Evolutionary conservation across 2,888 invertebrate species (phyloP), one percentile per base, ranked within the genome.

Genomic region (Steinernema hermaphroditum): DNA sequence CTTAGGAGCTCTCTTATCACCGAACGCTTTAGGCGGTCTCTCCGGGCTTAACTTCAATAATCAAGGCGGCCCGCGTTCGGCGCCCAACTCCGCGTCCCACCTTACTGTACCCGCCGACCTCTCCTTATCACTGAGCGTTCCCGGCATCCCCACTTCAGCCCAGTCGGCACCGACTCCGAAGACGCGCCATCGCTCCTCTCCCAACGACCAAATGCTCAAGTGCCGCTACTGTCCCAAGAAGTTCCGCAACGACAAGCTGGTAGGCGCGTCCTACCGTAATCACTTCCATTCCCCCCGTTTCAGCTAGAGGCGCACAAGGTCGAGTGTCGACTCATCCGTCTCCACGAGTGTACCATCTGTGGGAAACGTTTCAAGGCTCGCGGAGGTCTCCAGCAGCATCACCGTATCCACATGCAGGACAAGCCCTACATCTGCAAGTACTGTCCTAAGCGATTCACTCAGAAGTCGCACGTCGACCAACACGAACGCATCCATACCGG

Each of bases 401-500:
- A 79, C 75, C 76, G 84, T 19, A 86, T 85, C 24, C 86, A 86
- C 75, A 75, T 76, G 62, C 83, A 83, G 73, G 83, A 85, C 19
- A 77, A 81, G 43, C 81, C 83, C 16, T 86, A 84, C 69, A 69
- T 70, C 14, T 83, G 83, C 72, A 19, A 62, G 71, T 85, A 77
- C 75, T 86, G 86, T 69, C 68, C 77, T 22, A 86, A 86, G 71
- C 70, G 81, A n/a, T 86, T 86, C 78, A 86, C 81, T 0, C 86
- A 86, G 75, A 86, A 85, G 75, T 82, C 81, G 34, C 86, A 86
- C 74, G 74, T 86, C 57, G 85, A 86, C 75, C 86, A 86, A 72
- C 86, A 86, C 57, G 84, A 85, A 54, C 69, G 85, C 29, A 85
- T 85, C 72, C 85, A 85, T 74, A 84, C 85, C 12, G 85, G 84